Conservation (phyloP, 2,888 invertebrate genomes). For the Macaria liturata region DNA sequence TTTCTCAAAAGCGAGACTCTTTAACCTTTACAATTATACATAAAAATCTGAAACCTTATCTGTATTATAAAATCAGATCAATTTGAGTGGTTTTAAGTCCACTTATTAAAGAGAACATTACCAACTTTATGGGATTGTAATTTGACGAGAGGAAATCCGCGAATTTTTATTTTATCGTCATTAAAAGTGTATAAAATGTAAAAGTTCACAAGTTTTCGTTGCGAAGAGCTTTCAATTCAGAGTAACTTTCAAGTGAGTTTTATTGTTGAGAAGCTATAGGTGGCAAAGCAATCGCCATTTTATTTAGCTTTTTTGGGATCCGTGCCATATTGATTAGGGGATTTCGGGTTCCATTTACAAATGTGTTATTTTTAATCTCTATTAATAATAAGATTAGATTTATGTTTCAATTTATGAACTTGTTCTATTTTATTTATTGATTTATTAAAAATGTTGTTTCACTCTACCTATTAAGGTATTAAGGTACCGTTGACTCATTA, state of each 20-base stretch:
- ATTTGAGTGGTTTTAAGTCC: slow-evolving; percentile 4
- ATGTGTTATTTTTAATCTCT: no score
- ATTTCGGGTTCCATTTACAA: no score
- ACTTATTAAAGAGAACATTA: slow-evolving; percentile 5
- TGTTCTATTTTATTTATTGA: no score
- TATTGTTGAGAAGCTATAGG: slow-evolving; percentile 17
- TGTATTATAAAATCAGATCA: slow-evolving; percentile 1
- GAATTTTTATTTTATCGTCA: slow-evolving; percentile 16
- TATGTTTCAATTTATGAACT: no score
- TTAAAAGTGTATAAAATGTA: slow-evolving; percentile 14
- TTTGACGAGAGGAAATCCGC: slow-evolving; percentile 17
- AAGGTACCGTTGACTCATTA: no score
- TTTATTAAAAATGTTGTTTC: no score
- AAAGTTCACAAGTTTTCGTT: slow-evolving; percentile 17
- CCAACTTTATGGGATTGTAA: slow-evolving; percentile 16
- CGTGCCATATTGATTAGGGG: no score
- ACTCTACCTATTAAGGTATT: no score
- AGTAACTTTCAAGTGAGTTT: slow-evolving; percentile 18
- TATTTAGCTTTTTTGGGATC: not conserved
- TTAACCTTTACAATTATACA: not conserved
- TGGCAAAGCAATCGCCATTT: slow-evolving; percentile 14
- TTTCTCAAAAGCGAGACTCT: no score
- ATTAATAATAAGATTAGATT: no score
- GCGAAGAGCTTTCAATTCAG: slow-evolving; percentile 1
- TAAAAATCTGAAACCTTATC: slow-evolving; percentile 5